These are phyloP conservation scores for Philonicus albiceps DNA, from an alignment of 2,888 invertebrate species.

Conservation along the genomic window DNA sequence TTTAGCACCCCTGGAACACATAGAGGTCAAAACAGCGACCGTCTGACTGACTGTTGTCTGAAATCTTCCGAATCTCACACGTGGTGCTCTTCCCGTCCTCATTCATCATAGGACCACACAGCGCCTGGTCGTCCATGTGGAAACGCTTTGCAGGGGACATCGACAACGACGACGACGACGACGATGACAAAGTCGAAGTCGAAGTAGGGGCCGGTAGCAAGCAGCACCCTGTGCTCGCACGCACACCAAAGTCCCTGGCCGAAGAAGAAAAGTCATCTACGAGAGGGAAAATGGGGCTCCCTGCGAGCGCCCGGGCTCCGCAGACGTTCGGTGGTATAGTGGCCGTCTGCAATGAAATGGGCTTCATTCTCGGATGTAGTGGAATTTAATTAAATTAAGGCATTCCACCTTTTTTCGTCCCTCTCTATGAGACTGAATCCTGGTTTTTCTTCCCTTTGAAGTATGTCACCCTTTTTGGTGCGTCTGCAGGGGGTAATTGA, in stretches of 20 bases:
- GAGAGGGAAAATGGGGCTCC: conserved; percentile 22
- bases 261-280: conserved; percentile 12
- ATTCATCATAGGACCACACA: conserved; percentile 24
- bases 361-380: conserved; percentile 41
- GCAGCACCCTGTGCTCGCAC: neutral
- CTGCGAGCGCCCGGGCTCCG: neutral
- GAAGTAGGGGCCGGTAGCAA: neutral
- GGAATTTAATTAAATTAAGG: conserved; percentile 49
- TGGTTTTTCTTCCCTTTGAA: conserved; percentile 28
- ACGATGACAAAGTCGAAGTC: neutral
- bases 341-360: neutral
- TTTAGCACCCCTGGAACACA: conserved; percentile 29
- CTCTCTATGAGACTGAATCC: neutral
- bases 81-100: conserved; percentile 17
- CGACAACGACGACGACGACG: neutral
- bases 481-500: conserved; percentile 29
- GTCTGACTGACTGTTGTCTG: neutral
- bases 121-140: neutral
- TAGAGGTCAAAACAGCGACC: conserved; percentile 16
- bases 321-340: neutral
- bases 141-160: conserved; percentile 8
- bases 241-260: neutral
- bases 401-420: conserved; percentile 39
- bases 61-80: conserved; percentile 32
- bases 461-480: conserved; percentile 37